These are phyloP conservation scores for Drosophila phalerata DNA, from an alignment of 2,888 invertebrate genomes.

Conservation along the genomic window DNA sequence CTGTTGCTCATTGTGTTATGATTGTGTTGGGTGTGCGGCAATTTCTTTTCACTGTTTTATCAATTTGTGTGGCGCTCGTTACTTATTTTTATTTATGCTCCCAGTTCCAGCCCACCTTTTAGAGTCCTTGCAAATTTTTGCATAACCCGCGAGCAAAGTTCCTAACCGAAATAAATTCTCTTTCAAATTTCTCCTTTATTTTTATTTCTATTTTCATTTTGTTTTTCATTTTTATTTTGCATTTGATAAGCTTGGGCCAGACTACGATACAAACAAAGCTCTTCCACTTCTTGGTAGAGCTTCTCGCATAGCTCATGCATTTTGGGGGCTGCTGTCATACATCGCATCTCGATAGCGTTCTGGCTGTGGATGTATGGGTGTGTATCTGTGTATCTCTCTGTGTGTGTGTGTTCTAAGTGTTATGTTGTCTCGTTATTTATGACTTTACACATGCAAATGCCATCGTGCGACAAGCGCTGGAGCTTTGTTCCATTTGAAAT, in stretches of 20 bases:
- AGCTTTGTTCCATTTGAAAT: slow-evolving; percentile 67
- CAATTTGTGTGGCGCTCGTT: slow-evolving; percentile 78
- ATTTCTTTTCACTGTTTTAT: slow-evolving; percentile 77
- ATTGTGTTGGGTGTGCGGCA: slow-evolving; percentile 57
- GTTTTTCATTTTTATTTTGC: slow-evolving; percentile 68
- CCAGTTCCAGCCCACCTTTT: slow-evolving; percentile 29
- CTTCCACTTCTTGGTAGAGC: background rate
- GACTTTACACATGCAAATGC: slow-evolving; percentile 84
- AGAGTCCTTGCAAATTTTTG: slow-evolving; percentile 68
- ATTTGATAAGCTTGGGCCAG: slow-evolving; percentile 76
- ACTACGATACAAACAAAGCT: slow-evolving; percentile 53
- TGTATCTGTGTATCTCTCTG: slow-evolving; percentile 24
- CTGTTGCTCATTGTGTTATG: slow-evolving; percentile 32
- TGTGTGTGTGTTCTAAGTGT: slow-evolving; percentile 67
- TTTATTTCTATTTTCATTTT: slow-evolving; percentile 60
- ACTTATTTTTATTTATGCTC: slow-evolving; percentile 76
- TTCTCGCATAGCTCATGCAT: slow-evolving; percentile 70
- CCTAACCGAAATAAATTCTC: slow-evolving; percentile 78
- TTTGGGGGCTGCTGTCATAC: slow-evolving; percentile 71
- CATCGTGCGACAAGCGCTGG: slow-evolving; percentile 72
- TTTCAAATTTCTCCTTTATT: slow-evolving; percentile 12
- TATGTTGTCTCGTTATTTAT: slow-evolving; percentile 82
- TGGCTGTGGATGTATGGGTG: slow-evolving; percentile 26
- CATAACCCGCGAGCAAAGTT: slow-evolving; percentile 80
- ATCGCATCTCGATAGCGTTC: slow-evolving; percentile 72